A percentile compares a stretch with the other conserved stretches of the same genome.
These are phyloP conservation scores for Trachythela sp. DNA, from an alignment of 64 coral and sea anemone species.

Conservation along the genomic window DNA sequence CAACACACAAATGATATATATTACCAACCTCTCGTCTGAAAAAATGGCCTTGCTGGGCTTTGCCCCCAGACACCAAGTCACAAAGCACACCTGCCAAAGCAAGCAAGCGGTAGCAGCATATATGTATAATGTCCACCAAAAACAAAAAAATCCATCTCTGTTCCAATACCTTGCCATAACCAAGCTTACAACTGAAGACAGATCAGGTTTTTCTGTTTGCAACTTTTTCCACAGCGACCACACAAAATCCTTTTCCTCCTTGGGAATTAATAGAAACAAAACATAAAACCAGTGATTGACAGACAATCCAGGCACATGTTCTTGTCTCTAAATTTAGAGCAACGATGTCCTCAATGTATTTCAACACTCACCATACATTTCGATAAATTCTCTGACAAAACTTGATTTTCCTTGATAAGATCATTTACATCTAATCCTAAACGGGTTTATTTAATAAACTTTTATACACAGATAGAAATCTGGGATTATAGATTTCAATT, in stretches of 20 bases:
- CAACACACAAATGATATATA: too few relatives aligned
- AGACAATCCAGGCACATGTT: background rate
- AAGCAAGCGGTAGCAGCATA: too few relatives aligned
- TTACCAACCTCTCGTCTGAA: too few relatives aligned
- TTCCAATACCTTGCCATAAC: slow-evolving; percentile 72
- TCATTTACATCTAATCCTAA: background rate
- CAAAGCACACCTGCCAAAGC: too few relatives aligned
- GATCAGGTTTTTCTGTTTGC: slow-evolving; percentile 77
- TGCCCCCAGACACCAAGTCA: too few relatives aligned
- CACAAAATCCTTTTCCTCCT: slow-evolving; percentile 97
- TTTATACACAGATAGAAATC: too few relatives aligned
- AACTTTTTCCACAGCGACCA: slow-evolving; percentile 97
- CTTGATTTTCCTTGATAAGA: background rate
- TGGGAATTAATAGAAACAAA: background rate
- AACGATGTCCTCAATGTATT: background rate
- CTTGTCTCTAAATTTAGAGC: too few relatives aligned
- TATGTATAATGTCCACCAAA: too few relatives aligned
- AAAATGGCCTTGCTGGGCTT: too few relatives aligned
- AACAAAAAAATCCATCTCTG: too few relatives aligned
- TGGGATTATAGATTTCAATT: too few relatives aligned
- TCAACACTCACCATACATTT: background rate
- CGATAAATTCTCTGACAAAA: background rate
- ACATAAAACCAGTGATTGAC: background rate
- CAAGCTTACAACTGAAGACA: slow-evolving; percentile 86
- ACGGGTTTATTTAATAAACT: background rate